Base-by-base conservation (phyloP, 1,140 invertebrate species). In the Teleopsis dalmanni region DNA sequence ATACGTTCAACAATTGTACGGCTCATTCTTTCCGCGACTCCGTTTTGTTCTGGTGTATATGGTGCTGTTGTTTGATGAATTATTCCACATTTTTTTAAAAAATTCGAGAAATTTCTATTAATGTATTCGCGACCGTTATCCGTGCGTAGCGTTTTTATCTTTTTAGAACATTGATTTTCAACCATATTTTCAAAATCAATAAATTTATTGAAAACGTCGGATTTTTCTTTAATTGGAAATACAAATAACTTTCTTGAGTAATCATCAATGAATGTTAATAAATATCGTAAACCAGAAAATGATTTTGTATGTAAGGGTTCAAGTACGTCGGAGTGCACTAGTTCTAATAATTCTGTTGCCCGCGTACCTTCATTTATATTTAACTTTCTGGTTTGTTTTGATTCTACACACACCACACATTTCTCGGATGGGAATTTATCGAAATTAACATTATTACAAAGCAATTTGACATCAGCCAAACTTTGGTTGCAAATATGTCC, bases 241-340 rank as follows among this genome's bases (percentile, higher is more conserved):
- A 72, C 57, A 49, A 57, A 60, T 48, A 62, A 59, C 57, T 70
- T 72, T 33, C 65, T 54, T 7, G 65, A 58, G 42, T 45, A 71
- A 22, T 76, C 72, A 56, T 77, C 73, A 4, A 71, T 73, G 26
- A 76, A 72, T 0, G 74, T 71, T 1, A 73, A 22, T 26, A 72
- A 65, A 50, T 73, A 76, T 9, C 43, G 47, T 6, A 60, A 57
- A 13, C 60, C 62, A 26, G 70, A 66, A 25, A 65, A 33, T 4
- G 66, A 71, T 18, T 14, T 41, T 6, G 56, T 47, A 10, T 65
- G 57, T 66, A 76, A 71, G 11, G 70, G 72, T 18, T 73, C 73
- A 48, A 63, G 71, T 1, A 75, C 43, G 52, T 75, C 73, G 0
- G 63, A 62, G 50, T 74, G 72, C 8, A 47, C n/a, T 9, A 47